Evolutionary conservation across 2,113 vertebrate species (phyloP).

Genomic region (Panthera uncia): DNA sequence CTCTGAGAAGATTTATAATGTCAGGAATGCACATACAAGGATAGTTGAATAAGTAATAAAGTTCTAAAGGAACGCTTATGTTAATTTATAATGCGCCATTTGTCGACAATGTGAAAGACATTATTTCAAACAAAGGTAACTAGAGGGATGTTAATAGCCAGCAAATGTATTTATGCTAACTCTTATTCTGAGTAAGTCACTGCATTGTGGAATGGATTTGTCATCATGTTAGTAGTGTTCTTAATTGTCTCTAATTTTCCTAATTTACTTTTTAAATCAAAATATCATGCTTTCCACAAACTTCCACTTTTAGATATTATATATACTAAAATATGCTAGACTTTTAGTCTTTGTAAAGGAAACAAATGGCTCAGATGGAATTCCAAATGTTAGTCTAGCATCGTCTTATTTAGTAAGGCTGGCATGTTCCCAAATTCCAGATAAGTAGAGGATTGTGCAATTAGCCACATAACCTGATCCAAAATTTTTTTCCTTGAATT

Average conservation of each 20-base stretch:
- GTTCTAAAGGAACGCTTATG: slow-evolving; percentile 33
- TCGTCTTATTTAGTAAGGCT: slow-evolving; percentile 45
- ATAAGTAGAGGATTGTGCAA: background rate
- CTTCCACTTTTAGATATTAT: slow-evolving; percentile 33
- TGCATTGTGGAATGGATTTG: background rate
- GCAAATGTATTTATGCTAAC: background rate
- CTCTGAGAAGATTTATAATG: slow-evolving; percentile 52
- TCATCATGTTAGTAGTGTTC: slow-evolving; percentile 8
- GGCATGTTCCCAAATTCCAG: background rate
- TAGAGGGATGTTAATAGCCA: slow-evolving; percentile 30
- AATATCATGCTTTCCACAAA: slow-evolving; percentile 49
- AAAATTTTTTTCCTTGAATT: background rate
- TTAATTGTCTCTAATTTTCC: slow-evolving; percentile 49
- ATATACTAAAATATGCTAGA: slow-evolving; percentile 32
- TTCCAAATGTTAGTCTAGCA: slow-evolving; percentile 54
- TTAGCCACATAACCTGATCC: slow-evolving; percentile 3
- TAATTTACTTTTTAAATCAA: slow-evolving; percentile 60
- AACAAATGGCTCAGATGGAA: slow-evolving; percentile 19
- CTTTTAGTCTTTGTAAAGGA: slow-evolving; percentile 45
- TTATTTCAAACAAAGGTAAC: slow-evolving; percentile 51
- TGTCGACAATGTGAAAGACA: slow-evolving; percentile 37
- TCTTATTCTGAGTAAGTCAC: slow-evolving; percentile 10
- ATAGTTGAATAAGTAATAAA: slow-evolving; percentile 44
- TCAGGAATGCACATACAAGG: background rate
- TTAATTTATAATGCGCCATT: slow-evolving; percentile 45